phyloP scores from a whole-genome alignment of 2,797 vertebrate species.

The Pseudocheirus occidentalis region DNA sequence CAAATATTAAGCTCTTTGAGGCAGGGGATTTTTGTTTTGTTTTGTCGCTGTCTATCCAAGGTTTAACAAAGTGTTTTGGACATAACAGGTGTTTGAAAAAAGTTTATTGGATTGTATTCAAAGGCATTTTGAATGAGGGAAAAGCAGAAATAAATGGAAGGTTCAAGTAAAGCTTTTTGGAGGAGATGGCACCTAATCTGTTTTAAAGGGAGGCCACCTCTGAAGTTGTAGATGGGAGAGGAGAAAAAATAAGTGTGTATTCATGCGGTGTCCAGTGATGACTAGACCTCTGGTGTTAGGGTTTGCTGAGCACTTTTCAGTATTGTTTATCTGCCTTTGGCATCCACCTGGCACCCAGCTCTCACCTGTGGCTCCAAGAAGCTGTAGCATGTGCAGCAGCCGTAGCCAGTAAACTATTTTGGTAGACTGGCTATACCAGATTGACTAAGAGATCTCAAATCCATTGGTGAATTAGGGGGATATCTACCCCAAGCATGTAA shows the following conservation, averaged over 20 bases:
- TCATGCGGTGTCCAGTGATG: neutral
- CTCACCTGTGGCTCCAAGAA: too few relatives aligned
- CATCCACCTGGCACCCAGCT: neutral
- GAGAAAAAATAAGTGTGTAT: neutral
- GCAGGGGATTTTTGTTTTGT: neutral
- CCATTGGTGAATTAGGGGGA: too few relatives aligned
- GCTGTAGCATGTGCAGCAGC: too few relatives aligned
- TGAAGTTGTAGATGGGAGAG: neutral
- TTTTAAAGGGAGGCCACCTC: neutral
- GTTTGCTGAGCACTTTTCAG: neutral
- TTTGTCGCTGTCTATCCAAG: neutral
- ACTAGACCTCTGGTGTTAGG: neutral
- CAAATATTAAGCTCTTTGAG: neutral
- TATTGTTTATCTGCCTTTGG: neutral
- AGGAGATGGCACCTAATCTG: neutral
- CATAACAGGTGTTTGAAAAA: neutral
- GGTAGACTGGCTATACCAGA: neutral
- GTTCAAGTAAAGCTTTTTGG: neutral
- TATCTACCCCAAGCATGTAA: neutral
- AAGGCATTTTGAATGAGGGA: neutral
- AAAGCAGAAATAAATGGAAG: neutral
- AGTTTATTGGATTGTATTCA: neutral
- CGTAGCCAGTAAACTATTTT: neutral
- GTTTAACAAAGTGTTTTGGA: neutral
- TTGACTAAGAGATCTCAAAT: too few relatives aligned